Evolutionary conservation across 2,797 vertebrate genomes (phyloP).

Genomic region (Sylvia borin): DNA sequence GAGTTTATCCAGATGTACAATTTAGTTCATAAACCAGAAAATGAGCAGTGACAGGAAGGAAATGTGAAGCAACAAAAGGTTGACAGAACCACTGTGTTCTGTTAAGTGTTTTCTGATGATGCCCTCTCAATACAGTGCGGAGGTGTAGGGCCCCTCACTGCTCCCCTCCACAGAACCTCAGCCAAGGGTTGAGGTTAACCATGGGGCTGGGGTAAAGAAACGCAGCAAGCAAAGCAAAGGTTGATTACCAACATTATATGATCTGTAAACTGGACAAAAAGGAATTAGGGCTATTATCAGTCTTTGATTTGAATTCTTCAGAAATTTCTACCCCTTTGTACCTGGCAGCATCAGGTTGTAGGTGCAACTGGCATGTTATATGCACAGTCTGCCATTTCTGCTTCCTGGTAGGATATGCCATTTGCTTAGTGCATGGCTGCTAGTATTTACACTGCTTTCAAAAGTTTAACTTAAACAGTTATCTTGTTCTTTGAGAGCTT

Average conservation of each 20-base stretch:
- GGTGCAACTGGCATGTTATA: not conserved
- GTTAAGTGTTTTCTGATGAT: not conserved
- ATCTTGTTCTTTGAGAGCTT: not conserved
- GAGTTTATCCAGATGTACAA: not conserved
- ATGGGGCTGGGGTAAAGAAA: not conserved
- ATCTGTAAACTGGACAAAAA: not conserved
- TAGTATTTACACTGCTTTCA: not conserved
- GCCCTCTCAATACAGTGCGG: not conserved
- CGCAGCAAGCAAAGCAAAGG: not conserved
- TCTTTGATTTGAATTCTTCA: not conserved
- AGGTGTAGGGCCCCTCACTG: not conserved
- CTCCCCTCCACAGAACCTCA: not conserved
- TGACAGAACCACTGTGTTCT: not conserved
- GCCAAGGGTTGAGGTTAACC: no score
- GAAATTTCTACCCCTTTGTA: not conserved
- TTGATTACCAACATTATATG: not conserved
- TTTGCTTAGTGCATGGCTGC: not conserved
- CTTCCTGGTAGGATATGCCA: not conserved
- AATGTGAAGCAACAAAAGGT: not conserved
- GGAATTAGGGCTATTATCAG: not conserved
- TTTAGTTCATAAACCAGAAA: not conserved
- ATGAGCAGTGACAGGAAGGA: not conserved
- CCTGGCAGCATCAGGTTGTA: accelerated
- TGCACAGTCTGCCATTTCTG: not conserved
- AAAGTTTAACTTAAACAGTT: not conserved